Percentiles rank a stretch among this genome's conserved stretches.
These are phyloP conservation scores for Lepidocolaptes lacrymiger DNA, from an alignment of 2,797 vertebrate genomes.

Conservation along the genomic window DNA sequence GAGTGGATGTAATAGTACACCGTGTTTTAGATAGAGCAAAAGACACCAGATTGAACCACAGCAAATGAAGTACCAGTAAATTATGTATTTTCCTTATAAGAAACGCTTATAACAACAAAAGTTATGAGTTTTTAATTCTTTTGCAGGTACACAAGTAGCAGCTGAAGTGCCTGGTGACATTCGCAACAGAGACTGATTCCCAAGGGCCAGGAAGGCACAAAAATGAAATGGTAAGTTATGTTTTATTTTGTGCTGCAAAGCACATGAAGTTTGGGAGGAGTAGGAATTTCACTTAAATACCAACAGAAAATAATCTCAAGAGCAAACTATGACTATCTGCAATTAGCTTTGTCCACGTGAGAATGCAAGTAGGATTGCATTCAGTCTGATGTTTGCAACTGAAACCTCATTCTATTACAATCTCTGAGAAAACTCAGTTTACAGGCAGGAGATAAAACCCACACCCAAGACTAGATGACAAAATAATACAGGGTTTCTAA, in stretches of 20 bases:
- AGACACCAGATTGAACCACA: neutral
- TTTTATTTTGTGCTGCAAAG: neutral
- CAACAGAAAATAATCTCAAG: neutral
- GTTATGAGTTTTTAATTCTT: neutral
- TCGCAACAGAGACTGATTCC: accelerated
- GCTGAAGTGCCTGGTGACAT: neutral
- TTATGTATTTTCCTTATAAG: neutral
- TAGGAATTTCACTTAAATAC: neutral
- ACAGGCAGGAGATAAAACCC: neutral
- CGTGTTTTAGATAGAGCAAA: neutral
- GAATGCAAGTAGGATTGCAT: neutral
- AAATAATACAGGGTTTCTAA: neutral
- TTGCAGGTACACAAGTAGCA: neutral
- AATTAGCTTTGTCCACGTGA: neutral
- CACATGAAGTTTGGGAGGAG: neutral
- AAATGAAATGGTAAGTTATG: conserved; percentile 44
- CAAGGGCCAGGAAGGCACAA: neutral
- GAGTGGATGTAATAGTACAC: neutral
- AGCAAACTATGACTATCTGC: accelerated
- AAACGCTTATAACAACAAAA: neutral
- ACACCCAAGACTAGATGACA: neutral
- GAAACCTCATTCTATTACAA: neutral
- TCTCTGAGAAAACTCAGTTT: neutral
- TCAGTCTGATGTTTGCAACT: neutral
- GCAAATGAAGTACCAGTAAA: neutral